Evolutionary conservation across 2,888 invertebrate genomes (phyloP).

Genomic region (Pandemis corylana): DNA sequence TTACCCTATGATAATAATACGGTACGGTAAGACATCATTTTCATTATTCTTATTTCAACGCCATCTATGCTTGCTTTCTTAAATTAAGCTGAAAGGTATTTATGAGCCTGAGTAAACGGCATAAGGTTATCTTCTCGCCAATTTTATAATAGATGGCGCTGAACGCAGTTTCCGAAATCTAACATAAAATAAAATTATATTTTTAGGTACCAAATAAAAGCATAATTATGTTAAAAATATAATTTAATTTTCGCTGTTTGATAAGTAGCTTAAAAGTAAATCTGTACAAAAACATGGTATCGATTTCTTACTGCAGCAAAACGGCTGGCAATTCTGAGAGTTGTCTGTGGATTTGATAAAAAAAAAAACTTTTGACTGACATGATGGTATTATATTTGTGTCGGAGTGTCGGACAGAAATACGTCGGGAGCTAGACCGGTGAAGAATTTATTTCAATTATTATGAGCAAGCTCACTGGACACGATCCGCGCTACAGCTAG

Average conservation of each 20-base stretch:
- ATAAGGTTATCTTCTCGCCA: not conserved
- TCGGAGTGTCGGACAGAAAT: slow-evolving; percentile 78
- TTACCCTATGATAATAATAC: too few relatives aligned
- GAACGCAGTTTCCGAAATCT: not conserved
- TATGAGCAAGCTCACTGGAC: slow-evolving; percentile 74
- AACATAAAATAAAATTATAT: not conserved
- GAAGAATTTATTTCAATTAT: slow-evolving; percentile 81
- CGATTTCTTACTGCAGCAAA: slow-evolving; percentile 21
- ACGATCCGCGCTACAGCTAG: slow-evolving; percentile 67
- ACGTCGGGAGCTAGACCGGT: slow-evolving; percentile 77
- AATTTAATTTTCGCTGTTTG: not conserved
- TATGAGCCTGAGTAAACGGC: too few relatives aligned
- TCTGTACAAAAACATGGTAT: slow-evolving; percentile 15
- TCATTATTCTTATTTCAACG: slow-evolving; percentile 6
- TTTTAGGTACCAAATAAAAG: not conserved
- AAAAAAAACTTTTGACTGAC: slow-evolving; percentile 32
- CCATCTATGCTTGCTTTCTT: not conserved
- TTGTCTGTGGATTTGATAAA: slow-evolving; percentile 39
- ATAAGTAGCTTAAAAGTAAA: not conserved
- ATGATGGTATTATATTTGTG: slow-evolving; percentile 79
- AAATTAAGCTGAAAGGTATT: not conserved
- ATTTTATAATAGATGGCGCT: slow-evolving; percentile 22
- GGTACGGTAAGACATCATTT: not conserved
- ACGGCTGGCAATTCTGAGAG: slow-evolving; percentile 30
- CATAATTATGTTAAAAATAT: not conserved